Percentiles rank a stretch among this genome's conserved stretches.
These are phyloP conservation scores for Gambusia affinis DNA, from an alignment of 2,113 vertebrate species.

Conservation along the genomic window DNA sequence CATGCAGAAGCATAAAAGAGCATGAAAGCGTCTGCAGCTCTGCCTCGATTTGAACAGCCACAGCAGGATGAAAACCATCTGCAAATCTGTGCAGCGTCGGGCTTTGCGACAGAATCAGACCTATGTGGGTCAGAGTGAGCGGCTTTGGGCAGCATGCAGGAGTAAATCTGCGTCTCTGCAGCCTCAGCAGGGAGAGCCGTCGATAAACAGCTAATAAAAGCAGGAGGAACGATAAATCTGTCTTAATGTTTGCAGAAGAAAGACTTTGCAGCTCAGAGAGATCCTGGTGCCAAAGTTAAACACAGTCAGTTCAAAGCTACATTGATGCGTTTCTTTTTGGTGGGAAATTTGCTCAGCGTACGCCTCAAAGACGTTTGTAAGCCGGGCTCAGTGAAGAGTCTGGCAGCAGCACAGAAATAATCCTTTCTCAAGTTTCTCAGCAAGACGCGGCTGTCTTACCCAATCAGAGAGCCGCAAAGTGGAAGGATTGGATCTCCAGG, in stretches of 20 bases:
- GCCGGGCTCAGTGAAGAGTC: slow-evolving; percentile 27
- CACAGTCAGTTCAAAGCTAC: slow-evolving; percentile 4
- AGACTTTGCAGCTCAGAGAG: neutral
- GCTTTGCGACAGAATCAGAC: slow-evolving; percentile 50
- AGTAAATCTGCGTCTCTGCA: slow-evolving; percentile 43
- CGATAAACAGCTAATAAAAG: neutral
- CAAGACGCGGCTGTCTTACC: slow-evolving; percentile 13
- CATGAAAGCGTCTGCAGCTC: slow-evolving; percentile 5
- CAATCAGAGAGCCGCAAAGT: slow-evolving; percentile 21
- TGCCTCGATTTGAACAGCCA: too few relatives aligned
- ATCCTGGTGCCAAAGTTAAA: slow-evolving; percentile 5
- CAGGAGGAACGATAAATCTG: neutral
- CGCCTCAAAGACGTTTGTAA: slow-evolving; percentile 10
- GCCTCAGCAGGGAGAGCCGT: slow-evolving; percentile 38
- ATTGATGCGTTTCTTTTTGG: slow-evolving; percentile 6
- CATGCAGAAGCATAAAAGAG: slow-evolving; percentile 28
- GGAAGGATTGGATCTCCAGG: slow-evolving; percentile 19
- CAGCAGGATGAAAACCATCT: slow-evolving; percentile 35
- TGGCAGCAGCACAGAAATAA: slow-evolving; percentile 32
- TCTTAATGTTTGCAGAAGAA: slow-evolving; percentile 2
- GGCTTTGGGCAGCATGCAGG: slow-evolving; percentile 59
- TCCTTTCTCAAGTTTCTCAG: slow-evolving; percentile 42
- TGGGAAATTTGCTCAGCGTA: slow-evolving; percentile 24
- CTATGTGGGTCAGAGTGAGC: slow-evolving; percentile 71
- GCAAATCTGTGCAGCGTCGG: slow-evolving; percentile 44